Conservation (phyloP, 1,140 invertebrate genomes). For the Heliconius congener region DNA sequence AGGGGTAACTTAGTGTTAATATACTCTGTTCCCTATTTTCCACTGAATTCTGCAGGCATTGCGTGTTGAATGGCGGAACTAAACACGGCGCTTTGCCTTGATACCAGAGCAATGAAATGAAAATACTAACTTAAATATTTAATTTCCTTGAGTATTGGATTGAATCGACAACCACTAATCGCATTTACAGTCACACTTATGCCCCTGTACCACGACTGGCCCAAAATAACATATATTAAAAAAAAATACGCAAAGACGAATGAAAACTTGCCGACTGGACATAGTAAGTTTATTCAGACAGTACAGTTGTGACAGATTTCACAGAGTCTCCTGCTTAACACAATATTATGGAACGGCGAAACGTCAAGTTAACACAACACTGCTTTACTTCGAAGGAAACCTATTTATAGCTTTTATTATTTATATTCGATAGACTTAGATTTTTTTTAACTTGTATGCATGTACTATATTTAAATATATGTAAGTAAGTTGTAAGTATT, state of each 20-base stretch:
- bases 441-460: background rate
- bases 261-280: conserved; percentile 32
- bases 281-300: conserved; percentile 64
- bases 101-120: too few relatives aligned
- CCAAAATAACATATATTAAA: background rate
- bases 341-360: conserved; percentile 68
- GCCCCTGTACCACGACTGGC: too few relatives aligned
- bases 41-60: too few relatives aligned
- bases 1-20: too few relatives aligned
- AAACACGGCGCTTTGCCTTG: too few relatives aligned
- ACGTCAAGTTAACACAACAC: conserved; percentile 68
- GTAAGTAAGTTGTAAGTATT: too few relatives aligned
- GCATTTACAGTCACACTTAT: too few relatives aligned
- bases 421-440: background rate
- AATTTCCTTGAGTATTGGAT: too few relatives aligned
- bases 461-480: too few relatives aligned
- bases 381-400: conserved; percentile 49
- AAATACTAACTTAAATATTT: background rate
- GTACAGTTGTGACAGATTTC: conserved; percentile 63
- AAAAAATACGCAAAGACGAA: background rate
- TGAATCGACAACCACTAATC: too few relatives aligned
- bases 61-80: too few relatives aligned
- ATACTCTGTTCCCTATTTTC: too few relatives aligned
- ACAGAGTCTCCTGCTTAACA: conserved; percentile 61
- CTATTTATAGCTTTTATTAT: background rate